Base-by-base conservation (phyloP, 2,113 vertebrate species). In the Tragulus kanchil region DNA sequence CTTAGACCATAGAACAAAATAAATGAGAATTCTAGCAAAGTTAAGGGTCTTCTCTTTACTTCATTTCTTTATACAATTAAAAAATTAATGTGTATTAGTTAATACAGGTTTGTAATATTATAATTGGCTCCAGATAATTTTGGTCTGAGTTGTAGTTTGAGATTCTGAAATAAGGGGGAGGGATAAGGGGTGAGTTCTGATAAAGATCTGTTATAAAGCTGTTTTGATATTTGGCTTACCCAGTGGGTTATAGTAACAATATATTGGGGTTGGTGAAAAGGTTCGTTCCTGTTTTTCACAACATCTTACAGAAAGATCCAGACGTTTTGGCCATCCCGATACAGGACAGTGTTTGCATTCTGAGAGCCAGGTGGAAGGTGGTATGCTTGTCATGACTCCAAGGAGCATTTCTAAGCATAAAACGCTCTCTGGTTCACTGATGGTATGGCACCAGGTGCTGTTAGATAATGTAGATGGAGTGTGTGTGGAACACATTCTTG, bases 51-150 rank as follows among this genome's bases (percentile, higher is more conserved):
- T 89, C 23, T 65, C 1, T 88, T 92, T 25, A 26, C 58, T 48
- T 85, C 12, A 10, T 75, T 94, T 91, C 58, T 88, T 73, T 75
- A 54, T 26, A 87, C 48, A 56, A 5, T 93, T 81, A n/a, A 31
- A 15, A 56, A 62, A 61, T 54, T 48, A 85, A 8, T 45, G 5
- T 89, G 1, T 48, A 15, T 59, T 94, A 28, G 59, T 92, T 42
- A 67, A 50, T 93, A 3, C 28, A 61, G 50, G 12, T 91, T 88
- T 93, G 6, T 82, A 82, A 71, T 94, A 75, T 65, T 79, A 19
- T 87, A 45, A 54, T 64, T 92, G 58, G 26, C 61, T 97, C 69
- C 86, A 88, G 31, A 31, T 61, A 45, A 61, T 62, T 90, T 78
- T 56, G 69, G 23, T 71, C 23, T 52, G 42, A 90, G 45, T 89